A percentile compares a stretch with the other conserved stretches of the same genome.
These are phyloP conservation scores for Calephelis nemesis DNA, from an alignment of 1,140 invertebrate genomes.

Conservation along the genomic window DNA sequence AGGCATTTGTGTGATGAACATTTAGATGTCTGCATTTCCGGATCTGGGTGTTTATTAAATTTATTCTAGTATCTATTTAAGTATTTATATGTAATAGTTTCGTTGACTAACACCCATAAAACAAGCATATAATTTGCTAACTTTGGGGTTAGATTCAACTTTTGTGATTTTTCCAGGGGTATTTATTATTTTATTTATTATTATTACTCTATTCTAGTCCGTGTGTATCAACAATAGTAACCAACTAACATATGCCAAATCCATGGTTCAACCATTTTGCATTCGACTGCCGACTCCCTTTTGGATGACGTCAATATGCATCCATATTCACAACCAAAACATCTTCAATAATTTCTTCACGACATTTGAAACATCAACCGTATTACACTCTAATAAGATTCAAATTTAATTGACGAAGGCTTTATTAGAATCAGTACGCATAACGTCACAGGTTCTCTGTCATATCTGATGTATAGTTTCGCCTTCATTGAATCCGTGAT, in stretches of 20 bases:
- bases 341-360: slow-evolving; percentile 27
- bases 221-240: slow-evolving; percentile 62
- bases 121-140: no score
- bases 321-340: slow-evolving; percentile 33
- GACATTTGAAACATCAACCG: slow-evolving; percentile 25
- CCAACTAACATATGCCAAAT: slow-evolving; percentile 77
- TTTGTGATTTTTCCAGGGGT: no score
- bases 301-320: slow-evolving; percentile 73
- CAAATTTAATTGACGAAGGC: slow-evolving; percentile 8
- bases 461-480: slow-evolving; percentile 70
- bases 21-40: no score
- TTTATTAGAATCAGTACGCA: slow-evolving; percentile 26
- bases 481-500: slow-evolving; percentile 76
- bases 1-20: no score
- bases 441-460: slow-evolving; percentile 23
- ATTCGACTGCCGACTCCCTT: slow-evolving; percentile 72
- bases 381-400: slow-evolving; percentile 1
- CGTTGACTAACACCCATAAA: no score
- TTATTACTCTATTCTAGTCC: slow-evolving; percentile 17
- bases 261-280: slow-evolving; percentile 75
- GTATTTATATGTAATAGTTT: no score
- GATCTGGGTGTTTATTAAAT: no score
- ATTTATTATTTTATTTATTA: no score
- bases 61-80: no score
- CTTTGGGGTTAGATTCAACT: no score